Conservation (phyloP, 2,888 invertebrate genomes). For the Panorpa germanica region DNA sequence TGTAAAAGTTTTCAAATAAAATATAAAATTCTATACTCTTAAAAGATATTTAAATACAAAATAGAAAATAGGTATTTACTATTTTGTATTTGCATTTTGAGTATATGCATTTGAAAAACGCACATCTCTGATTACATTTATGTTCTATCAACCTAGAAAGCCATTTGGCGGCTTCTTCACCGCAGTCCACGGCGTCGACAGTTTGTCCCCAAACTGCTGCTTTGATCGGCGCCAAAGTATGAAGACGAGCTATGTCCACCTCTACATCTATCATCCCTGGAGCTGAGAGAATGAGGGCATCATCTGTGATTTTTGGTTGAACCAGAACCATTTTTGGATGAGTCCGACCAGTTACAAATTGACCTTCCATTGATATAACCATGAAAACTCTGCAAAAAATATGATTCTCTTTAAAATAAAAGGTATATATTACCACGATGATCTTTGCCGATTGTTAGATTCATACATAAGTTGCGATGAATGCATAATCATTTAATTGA, state of each 20-base stretch:
- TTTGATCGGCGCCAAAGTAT: slow-evolving; percentile 20
- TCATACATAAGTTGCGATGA: too few species aligned
- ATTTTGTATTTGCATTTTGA: too few species aligned
- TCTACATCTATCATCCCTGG: slow-evolving; percentile 32
- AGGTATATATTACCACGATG: not conserved
- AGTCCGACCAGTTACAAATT: slow-evolving; percentile 35
- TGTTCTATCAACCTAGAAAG: slow-evolving; percentile 30
- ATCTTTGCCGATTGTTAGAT: too few species aligned
- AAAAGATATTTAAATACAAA: too few species aligned
- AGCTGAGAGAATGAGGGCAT: slow-evolving; percentile 31
- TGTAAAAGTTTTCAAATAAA: too few species aligned
- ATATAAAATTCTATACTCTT: too few species aligned
- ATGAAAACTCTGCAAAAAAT: slow-evolving; percentile 28
- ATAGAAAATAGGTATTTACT: too few species aligned
- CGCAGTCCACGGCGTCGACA: slow-evolving; percentile 50
- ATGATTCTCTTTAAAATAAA: not conserved
- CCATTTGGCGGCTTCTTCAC: slow-evolving; percentile 53
- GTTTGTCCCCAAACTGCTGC: slow-evolving; percentile 35
- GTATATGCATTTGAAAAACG: too few species aligned
- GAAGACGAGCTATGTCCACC: slow-evolving; percentile 27
- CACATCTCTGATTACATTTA: too few species aligned
- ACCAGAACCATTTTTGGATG: slow-evolving; percentile 33
- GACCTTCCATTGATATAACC: slow-evolving; percentile 32
- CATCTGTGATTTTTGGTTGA: slow-evolving; percentile 27
- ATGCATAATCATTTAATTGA: too few species aligned